These are phyloP conservation scores for Drosophila seguyi DNA, from an alignment of 1,140 invertebrate species.

Conservation along the genomic window DNA sequence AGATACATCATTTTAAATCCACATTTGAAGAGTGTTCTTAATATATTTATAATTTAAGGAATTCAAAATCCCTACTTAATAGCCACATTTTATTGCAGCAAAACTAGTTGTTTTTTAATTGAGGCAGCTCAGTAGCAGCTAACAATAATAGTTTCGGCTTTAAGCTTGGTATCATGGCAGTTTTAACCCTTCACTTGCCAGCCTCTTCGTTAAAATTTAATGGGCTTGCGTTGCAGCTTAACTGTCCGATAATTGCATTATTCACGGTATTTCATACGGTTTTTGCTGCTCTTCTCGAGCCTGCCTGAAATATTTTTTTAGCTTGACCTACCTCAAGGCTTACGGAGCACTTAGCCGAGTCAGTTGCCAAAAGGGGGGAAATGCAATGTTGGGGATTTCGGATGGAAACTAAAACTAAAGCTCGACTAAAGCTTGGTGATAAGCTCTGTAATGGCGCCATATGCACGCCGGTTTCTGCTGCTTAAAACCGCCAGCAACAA, in stretches of 20 bases:
- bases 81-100: too few relatives aligned
- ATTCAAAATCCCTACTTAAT: neutral
- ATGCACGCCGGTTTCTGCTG: constrained; percentile 23
- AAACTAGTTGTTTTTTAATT: neutral
- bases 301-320: constrained; percentile 33
- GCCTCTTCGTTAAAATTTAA: constrained; percentile 16
- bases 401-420: constrained; percentile 40
- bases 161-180: neutral
- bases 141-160: neutral
- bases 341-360: constrained; percentile 41
- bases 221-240: constrained; percentile 26
- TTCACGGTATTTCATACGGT: constrained; percentile 26
- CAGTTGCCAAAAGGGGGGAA: neutral
- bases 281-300: constrained; percentile 11
- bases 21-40: neutral
- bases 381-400: neutral
- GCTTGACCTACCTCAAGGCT: constrained; percentile 57
- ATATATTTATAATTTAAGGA: neutral
- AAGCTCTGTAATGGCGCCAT: constrained; percentile 54
- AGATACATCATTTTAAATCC: too few relatives aligned
- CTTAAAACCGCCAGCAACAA: constrained; percentile 36
- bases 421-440: constrained; percentile 45
- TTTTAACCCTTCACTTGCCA: neutral
- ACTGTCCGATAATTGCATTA: constrained; percentile 38
- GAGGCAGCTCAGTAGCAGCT: neutral